phyloP scores from a whole-genome alignment of 2,888 invertebrate genomes.

The Andrena bucephala region DNA sequence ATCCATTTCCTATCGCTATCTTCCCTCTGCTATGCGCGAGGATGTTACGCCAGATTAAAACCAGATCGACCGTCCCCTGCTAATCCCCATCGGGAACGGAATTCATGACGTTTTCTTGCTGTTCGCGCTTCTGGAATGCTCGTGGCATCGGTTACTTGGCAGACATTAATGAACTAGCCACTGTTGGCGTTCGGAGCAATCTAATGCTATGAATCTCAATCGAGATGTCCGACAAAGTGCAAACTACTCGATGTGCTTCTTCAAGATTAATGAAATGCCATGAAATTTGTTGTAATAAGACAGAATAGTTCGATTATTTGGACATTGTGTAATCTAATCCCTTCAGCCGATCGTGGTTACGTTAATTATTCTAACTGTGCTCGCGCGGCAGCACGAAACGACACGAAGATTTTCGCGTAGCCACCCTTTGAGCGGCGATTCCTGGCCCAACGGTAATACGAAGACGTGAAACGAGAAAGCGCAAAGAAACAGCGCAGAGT shows the following conservation, averaged over 20 bases:
- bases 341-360: neutral
- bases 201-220: neutral
- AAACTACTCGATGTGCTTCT: neutral
- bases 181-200: neutral
- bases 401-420: neutral
- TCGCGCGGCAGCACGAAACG: neutral
- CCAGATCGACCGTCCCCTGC: constrained; percentile 30
- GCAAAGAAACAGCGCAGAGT: neutral
- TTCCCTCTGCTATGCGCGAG: neutral
- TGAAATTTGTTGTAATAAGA: neutral
- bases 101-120: constrained; percentile 27
- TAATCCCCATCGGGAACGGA: constrained; percentile 50
- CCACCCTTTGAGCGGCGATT: neutral
- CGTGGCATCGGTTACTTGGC: neutral
- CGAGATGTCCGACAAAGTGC: neutral
- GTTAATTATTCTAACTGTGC: neutral
- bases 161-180: neutral
- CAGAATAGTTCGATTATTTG: too few relatives aligned
- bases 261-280: neutral
- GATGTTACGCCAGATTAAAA: constrained; percentile 48
- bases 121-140: neutral
- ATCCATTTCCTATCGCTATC: constrained; percentile 38
- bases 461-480: neutral
- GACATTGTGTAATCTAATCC: neutral
- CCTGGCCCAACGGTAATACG: neutral